These are phyloP conservation scores for Lepidonotus clava DNA, from an alignment of 2,888 invertebrate genomes.

Conservation along the genomic window DNA sequence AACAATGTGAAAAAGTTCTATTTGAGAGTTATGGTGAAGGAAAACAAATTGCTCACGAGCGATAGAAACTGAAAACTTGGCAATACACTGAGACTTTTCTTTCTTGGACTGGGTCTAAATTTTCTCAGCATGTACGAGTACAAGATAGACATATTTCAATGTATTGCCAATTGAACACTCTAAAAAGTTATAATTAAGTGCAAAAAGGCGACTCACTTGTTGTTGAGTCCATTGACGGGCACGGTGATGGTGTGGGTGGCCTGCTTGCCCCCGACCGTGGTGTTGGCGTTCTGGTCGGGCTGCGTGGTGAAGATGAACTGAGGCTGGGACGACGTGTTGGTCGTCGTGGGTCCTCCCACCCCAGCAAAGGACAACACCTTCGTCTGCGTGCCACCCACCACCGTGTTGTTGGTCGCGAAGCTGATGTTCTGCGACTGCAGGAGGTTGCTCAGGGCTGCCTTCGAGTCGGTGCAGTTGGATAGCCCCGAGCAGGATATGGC, in stretches of 20 bases:
- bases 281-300: constrained; percentile 51
- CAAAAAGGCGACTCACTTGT: constrained; percentile 18
- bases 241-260: neutral
- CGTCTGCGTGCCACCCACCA: constrained; percentile 1
- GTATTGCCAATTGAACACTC: too few relatives aligned
- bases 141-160: too few relatives aligned
- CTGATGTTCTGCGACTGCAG: constrained; percentile 54
- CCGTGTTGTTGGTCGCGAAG: neutral
- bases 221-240: constrained; percentile 46
- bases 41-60: too few relatives aligned
- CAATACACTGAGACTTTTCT: too few relatives aligned
- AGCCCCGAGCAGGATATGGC: constrained; percentile 38
- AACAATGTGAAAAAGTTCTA: too few relatives aligned
- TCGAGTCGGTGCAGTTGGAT: constrained; percentile 17
- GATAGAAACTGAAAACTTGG: too few relatives aligned
- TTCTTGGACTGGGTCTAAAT: too few relatives aligned
- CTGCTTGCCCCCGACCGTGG: neutral
- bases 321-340: constrained; percentile 65
- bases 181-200: too few relatives aligned
- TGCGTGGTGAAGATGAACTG: constrained; percentile 58
- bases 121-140: too few relatives aligned
- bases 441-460: constrained; percentile 41
- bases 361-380: constrained; percentile 47
- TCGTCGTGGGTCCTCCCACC: constrained; percentile 59
- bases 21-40: too few relatives aligned